These are phyloP conservation scores for Vireo griseus DNA, from an alignment of 2,797 vertebrate species.

Conservation along the genomic window DNA sequence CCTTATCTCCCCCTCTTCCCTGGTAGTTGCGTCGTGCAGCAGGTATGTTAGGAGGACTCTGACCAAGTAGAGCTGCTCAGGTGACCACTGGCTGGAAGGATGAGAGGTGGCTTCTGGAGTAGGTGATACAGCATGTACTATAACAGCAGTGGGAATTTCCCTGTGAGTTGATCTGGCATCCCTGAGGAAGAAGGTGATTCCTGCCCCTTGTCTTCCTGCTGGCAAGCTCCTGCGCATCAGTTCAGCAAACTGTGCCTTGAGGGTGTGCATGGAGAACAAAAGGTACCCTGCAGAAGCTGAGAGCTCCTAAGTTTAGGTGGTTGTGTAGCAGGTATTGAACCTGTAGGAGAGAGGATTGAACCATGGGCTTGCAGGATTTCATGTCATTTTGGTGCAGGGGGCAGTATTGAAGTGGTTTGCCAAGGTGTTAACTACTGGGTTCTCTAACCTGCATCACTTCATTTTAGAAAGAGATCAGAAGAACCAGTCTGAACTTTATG, in stretches of 20 bases:
- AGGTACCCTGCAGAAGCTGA: not conserved
- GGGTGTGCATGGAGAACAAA: not conserved
- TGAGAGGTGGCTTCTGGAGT: not conserved
- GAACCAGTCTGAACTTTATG: not conserved
- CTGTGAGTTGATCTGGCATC: not conserved
- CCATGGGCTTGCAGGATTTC: not conserved
- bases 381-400: not conserved
- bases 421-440: not conserved
- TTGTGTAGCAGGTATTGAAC: not conserved
- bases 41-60: not conserved
- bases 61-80: not conserved
- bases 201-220: not conserved
- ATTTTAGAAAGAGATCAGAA: not conserved
- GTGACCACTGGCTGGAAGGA: not conserved
- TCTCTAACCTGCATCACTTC: not conserved
- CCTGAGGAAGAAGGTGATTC: not conserved
- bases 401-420: not conserved
- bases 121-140: not conserved
- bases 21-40: not conserved
- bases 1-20: not conserved
- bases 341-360: not conserved
- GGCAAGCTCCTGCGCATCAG: not conserved
- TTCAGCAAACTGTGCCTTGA: not conserved
- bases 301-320: not conserved
- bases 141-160: not conserved